Conservation (phyloP, 2,113 vertebrate genomes). For the Pelvicachromis taeniatus region DNA sequence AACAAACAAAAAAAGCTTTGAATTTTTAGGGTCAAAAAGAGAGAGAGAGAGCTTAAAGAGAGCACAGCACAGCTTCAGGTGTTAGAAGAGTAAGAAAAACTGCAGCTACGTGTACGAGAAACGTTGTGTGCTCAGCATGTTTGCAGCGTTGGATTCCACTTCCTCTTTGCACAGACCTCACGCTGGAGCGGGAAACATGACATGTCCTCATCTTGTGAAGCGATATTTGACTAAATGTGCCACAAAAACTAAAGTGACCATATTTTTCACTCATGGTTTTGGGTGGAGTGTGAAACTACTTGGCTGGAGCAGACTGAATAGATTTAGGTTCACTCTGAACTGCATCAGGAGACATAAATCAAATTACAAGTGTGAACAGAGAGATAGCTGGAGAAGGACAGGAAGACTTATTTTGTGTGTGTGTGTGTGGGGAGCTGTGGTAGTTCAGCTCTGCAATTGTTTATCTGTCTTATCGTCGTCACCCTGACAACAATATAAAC, state of each 20-base stretch:
- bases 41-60: not conserved
- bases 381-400: not conserved
- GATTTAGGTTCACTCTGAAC: conserved; percentile 3
- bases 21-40: too few species aligned
- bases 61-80: not conserved
- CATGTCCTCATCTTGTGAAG: not conserved
- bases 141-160: not conserved
- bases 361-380: not conserved
- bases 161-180: not conserved
- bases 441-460: conserved; percentile 33
- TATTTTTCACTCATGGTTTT: not conserved
- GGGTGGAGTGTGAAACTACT: not conserved
- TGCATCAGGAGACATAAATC: conserved; percentile 5
- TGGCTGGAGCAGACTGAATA: not conserved
- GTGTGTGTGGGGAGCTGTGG: conserved; percentile 13
- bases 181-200: not conserved
- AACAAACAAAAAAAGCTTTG: not conserved
- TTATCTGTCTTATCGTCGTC: conserved; percentile 52
- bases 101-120: not conserved
- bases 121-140: not conserved
- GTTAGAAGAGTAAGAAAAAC: not conserved
- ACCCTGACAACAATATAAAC: conserved; percentile 53
- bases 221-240: not conserved
- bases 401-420: not conserved
- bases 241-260: not conserved